Percentiles rank a stretch among this genome's conserved stretches.
These are phyloP conservation scores for Plagodis pulveraria DNA, from an alignment of 2,888 invertebrate species.

Conservation along the genomic window DNA sequence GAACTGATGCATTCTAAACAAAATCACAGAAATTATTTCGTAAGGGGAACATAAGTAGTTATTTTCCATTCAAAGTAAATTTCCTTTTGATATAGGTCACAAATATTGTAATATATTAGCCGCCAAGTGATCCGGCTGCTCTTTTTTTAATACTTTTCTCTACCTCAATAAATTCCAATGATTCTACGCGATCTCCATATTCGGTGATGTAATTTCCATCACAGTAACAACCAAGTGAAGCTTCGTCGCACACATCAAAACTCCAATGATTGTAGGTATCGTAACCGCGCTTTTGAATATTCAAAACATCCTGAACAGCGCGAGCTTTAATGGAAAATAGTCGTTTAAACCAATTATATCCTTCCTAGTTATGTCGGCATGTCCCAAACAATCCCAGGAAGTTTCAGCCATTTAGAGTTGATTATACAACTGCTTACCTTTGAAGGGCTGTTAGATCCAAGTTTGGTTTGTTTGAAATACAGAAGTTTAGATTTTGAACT, in stretches of 20 bases:
- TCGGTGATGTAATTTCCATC: too few relatives aligned
- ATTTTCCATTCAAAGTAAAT: too few relatives aligned
- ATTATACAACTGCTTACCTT: conserved; percentile 27
- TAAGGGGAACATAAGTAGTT: too few relatives aligned
- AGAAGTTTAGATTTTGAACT: conserved; percentile 18
- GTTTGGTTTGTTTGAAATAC: conserved; percentile 17
- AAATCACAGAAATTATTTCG: too few relatives aligned
- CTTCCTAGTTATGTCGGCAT: conserved; percentile 18
- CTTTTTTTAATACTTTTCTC: too few relatives aligned
- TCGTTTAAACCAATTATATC: conserved; percentile 28
- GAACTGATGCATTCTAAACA: too few relatives aligned
- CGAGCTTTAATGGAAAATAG: conserved; percentile 18
- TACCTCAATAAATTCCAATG: too few relatives aligned
- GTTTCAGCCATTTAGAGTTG: conserved; percentile 25
- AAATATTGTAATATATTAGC: too few relatives aligned
- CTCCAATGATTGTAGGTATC: neutral
- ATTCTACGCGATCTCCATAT: too few relatives aligned
- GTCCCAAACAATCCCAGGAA: conserved; percentile 21
- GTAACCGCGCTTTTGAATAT: conserved; percentile 2
- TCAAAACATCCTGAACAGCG: neutral
- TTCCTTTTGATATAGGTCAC: too few relatives aligned
- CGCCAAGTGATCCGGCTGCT: too few relatives aligned
- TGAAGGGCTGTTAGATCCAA: conserved; percentile 16
- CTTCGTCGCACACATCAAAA: neutral
- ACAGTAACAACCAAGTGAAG: too few relatives aligned